Percentiles rank a stretch among this genome's conserved stretches.
Conservation (phyloP, 1,140 invertebrate species). For the Glomeris maerens region DNA sequence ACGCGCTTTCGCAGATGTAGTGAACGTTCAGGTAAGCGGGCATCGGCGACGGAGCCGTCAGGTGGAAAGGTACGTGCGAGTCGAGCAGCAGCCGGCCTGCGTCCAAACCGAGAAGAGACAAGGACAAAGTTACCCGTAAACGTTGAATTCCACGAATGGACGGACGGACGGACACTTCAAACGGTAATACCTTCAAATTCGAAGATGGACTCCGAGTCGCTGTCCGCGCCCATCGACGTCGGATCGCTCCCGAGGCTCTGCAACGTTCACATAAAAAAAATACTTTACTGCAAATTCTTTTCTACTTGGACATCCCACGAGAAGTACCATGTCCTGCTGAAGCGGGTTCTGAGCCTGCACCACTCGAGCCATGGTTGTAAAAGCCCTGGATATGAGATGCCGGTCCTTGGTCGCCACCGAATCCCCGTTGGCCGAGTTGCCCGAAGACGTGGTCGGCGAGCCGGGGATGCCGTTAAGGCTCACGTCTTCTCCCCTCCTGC, state of each 20-base stretch:
- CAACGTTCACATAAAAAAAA: too few species aligned
- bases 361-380: conserved; percentile 58
- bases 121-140: too few species aligned
- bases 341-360: conserved; percentile 21
- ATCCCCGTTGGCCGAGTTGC: conserved; percentile 32
- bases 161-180: too few species aligned
- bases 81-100: conserved; percentile 49
- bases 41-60: conserved; percentile 65
- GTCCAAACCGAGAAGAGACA: conserved; percentile 21
- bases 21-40: conserved; percentile 69
- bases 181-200: too few species aligned
- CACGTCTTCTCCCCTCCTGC: conserved; percentile 16
- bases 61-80: conserved; percentile 53
- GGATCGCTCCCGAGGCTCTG: too few species aligned
- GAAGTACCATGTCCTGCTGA: conserved; percentile 18
- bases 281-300: too few species aligned
- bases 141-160: too few species aligned
- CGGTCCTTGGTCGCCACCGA: conserved; percentile 44
- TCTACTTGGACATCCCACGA: not conserved
- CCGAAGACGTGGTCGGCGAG: conserved; percentile 39
- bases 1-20: conserved; percentile 83
- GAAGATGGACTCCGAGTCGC: too few species aligned
- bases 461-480: conserved; percentile 41
- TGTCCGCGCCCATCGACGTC: too few species aligned
- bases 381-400: conserved; percentile 51